These are phyloP conservation scores for Coregonus clupeaformis DNA, from an alignment of 2,113 vertebrate species.

Conservation along the genomic window DNA sequence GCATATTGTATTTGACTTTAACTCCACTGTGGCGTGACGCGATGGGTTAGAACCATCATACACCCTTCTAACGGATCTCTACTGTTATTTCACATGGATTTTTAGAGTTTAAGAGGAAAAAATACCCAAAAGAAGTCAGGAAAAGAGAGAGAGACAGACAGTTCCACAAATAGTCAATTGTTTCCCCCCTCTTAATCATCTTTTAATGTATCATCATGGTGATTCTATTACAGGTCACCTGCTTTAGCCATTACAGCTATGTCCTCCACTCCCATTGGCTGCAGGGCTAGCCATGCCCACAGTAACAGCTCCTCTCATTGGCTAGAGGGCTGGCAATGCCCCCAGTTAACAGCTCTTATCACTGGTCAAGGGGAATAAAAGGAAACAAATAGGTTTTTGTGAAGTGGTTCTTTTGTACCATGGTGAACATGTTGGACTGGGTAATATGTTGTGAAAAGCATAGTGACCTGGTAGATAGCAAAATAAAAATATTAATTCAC, in stretches of 20 bases:
- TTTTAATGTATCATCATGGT: constrained; percentile 51
- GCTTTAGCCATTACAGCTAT: constrained; percentile 58
- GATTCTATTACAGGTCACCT: constrained; percentile 56
- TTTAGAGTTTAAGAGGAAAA: constrained; percentile 16
- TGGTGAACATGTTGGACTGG: not conserved
- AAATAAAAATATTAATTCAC: too few species aligned
- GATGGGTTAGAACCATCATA: constrained; percentile 21
- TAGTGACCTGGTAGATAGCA: too few species aligned
- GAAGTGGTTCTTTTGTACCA: constrained; percentile 6
- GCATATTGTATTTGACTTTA: constrained; percentile 15
- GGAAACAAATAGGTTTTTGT: constrained; percentile 32
- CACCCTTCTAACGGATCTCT: constrained; percentile 32
- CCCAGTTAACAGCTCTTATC: not conserved
- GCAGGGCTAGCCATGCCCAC: constrained; percentile 22
- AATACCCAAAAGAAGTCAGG: not conserved
- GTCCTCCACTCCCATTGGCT: constrained; percentile 26
- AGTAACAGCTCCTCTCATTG: constrained; percentile 25
- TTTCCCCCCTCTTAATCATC: constrained; percentile 52
- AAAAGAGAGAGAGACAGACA: constrained; percentile 8
- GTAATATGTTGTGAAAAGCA: too few species aligned
- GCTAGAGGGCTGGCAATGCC: constrained; percentile 17
- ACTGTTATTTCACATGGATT: constrained; percentile 51
- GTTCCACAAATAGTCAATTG: constrained; percentile 58
- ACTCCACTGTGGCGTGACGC: constrained; percentile 25
- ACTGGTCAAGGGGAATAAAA: constrained; percentile 36